Conservation (phyloP, 2,888 invertebrate genomes). For the Drosophila prolongata region DNA sequence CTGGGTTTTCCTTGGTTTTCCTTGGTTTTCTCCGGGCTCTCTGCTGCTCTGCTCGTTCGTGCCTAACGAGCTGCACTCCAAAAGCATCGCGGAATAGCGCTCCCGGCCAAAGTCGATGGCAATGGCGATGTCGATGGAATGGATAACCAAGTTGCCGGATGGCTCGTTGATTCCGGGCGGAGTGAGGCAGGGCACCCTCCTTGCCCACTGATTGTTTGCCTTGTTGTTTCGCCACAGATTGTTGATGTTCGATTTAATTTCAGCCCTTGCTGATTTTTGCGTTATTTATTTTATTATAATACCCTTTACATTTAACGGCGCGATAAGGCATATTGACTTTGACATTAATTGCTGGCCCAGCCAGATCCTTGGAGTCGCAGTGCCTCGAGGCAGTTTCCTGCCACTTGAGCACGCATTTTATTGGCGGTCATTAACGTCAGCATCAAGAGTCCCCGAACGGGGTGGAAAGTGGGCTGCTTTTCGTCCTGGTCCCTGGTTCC, state of each 20-base stretch:
- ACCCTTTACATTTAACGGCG: conserved; percentile 76
- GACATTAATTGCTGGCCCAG: conserved; percentile 69
- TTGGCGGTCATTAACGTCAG: conserved; percentile 77
- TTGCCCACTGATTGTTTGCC: conserved; percentile 41
- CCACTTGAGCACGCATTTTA: conserved; percentile 76
- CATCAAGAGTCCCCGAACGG: conserved; percentile 29
- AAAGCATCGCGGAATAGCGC: conserved; percentile 49
- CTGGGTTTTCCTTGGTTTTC: not conserved
- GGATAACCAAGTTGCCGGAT: conserved; percentile 69
- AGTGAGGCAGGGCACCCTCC: conserved; percentile 15
- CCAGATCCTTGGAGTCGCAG: conserved; percentile 23
- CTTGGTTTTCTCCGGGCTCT: conserved; percentile 12
- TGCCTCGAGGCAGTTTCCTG: conserved; percentile 53
- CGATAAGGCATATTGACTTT: conserved; percentile 79
- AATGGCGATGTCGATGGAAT: conserved; percentile 49
- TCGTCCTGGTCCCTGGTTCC: not conserved
- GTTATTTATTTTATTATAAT: conserved; percentile 78
- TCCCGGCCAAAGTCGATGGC: conserved; percentile 49
- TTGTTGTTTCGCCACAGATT: conserved; percentile 62
- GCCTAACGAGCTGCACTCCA: conserved; percentile 77
- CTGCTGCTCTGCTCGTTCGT: conserved; percentile 66
- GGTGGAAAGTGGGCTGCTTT: conserved; percentile 8
- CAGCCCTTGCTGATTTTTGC: conserved; percentile 75
- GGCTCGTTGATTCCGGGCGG: conserved; percentile 69
- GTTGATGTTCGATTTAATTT: conserved; percentile 78